Percentiles rank a stretch among this genome's conserved stretches.
Conservation (phyloP, 2,797 vertebrate genomes). For the Propithecus perrieri region DNA sequence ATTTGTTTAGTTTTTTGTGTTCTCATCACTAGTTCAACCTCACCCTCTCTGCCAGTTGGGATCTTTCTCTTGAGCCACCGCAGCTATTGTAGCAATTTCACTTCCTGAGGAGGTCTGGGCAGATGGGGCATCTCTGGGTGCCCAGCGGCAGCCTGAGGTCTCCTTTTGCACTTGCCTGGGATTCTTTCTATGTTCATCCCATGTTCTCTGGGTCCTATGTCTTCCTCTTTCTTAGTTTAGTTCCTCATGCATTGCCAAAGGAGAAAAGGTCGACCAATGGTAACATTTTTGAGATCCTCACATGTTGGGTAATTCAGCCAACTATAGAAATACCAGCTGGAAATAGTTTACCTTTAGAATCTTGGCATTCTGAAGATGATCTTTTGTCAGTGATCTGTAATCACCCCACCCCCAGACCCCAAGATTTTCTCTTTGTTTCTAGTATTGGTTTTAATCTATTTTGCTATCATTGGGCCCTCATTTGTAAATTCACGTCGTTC, state of each 20-base stretch:
- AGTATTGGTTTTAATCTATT: neutral
- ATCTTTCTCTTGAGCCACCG: neutral
- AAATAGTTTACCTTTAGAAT: neutral
- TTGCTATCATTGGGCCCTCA: neutral
- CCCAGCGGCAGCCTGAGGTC: accelerated
- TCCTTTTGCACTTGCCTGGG: neutral
- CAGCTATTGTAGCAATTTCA: too few species aligned
- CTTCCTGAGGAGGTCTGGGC: neutral
- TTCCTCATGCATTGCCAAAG: neutral
- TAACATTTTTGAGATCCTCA: neutral
- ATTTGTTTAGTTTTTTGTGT: neutral
- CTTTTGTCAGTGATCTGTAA: neutral
- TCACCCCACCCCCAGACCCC: neutral
- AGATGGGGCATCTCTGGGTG: too few species aligned
- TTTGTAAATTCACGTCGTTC: neutral
- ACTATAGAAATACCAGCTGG: neutral
- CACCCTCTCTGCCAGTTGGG: neutral
- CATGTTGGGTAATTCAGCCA: neutral
- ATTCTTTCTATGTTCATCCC: neutral
- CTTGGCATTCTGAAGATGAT: neutral
- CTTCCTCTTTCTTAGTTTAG: neutral
- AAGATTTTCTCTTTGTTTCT: neutral
- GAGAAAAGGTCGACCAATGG: neutral
- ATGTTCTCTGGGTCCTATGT: neutral
- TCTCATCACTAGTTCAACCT: neutral